Conservation (phyloP, 1,140 invertebrate species). For the Sinonovacula constricta region DNA sequence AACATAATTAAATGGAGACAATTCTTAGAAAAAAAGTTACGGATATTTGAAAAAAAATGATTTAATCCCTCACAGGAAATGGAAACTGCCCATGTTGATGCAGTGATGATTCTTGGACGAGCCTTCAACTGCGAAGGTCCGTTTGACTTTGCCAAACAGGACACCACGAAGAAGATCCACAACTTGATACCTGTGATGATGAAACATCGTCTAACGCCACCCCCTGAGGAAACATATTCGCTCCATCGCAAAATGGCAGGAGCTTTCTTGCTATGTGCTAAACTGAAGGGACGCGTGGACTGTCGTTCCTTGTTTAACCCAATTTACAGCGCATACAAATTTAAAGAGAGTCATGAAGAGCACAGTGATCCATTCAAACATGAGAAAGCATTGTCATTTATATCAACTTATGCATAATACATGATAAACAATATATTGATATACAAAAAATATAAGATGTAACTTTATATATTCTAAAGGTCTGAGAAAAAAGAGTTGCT, state of each 20-base stretch:
- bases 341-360: too few species aligned
- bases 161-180: slow-evolving; percentile 88
- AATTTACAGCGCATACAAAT: slow-evolving; percentile 69
- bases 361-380: too few species aligned
- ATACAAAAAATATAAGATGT: too few species aligned
- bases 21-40: too few species aligned
- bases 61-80: slow-evolving; percentile 89
- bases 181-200: slow-evolving; percentile 96
- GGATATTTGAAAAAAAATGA: too few species aligned
- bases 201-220: slow-evolving; percentile 94
- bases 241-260: slow-evolving; percentile 98
- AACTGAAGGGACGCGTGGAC: slow-evolving; percentile 91
- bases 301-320: slow-evolving; percentile 91
- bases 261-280: slow-evolving; percentile 95
- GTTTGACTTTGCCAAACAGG: slow-evolving; percentile 94
- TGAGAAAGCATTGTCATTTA: too few species aligned
- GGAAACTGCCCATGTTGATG: slow-evolving; percentile 96
- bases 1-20: too few species aligned
- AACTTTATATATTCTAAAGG: too few species aligned
- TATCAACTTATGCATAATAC: too few species aligned
- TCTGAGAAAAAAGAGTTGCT: too few species aligned
- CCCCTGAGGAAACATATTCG: slow-evolving; percentile 99
- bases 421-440: too few species aligned
- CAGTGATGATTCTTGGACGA: slow-evolving; percentile 97
- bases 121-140: slow-evolving; percentile 87